Evolutionary conservation across 2,797 vertebrate genomes (phyloP), one percentile per base, ranked within the genome.

Genomic region (Odontamblyopus rebecca): DNA sequence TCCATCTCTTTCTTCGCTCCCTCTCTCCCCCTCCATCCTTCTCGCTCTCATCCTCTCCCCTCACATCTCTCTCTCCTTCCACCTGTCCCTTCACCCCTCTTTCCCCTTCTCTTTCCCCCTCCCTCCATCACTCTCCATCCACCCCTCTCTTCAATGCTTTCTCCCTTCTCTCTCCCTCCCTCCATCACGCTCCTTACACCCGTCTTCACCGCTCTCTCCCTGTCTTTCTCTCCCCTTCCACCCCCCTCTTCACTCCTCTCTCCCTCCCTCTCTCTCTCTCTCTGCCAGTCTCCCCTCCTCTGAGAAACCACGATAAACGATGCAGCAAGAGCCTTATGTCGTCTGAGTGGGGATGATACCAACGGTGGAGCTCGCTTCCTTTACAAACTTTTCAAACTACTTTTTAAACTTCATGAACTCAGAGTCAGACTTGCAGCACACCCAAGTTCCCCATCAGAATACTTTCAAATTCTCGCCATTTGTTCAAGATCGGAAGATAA

Each of bases 221-320:
- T 3, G 2, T 32, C 30, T 35, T 7, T 35, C 35, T 35, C 7
- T 35, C 1, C 54, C 27, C 60, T 23, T 30, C 29, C 29, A 32
- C 32, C 5, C 32, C 51, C 82, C 59, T 12, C 7, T 29, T 12
- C 5, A 5, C 26, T 23, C 9, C 2, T 18, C 61, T 15, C 61
- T 44, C 51, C 32, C 53, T 68, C 12, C 13, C 2, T 57, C 1
- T 12, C 29, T 32, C 59, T 32, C 16, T 32, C 59, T 18, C 57
- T 32, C 29, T 68, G 50, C 67, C 67, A 82, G 81, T 83, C 72
- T 84, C 73, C 86, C 85, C 67, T 81, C 83, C 73, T 79, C 88
- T 91, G 89, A 78, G 79, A 66, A 64, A 72, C 51, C 68, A 64
- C 19, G 89, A 91, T 91, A 90, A 91, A 86, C 41, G 4, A 11